Evolutionary conservation across 2,113 vertebrate species (phyloP), one percentile per base, ranked within the genome.

Genomic region (Lampris incognitus): DNA sequence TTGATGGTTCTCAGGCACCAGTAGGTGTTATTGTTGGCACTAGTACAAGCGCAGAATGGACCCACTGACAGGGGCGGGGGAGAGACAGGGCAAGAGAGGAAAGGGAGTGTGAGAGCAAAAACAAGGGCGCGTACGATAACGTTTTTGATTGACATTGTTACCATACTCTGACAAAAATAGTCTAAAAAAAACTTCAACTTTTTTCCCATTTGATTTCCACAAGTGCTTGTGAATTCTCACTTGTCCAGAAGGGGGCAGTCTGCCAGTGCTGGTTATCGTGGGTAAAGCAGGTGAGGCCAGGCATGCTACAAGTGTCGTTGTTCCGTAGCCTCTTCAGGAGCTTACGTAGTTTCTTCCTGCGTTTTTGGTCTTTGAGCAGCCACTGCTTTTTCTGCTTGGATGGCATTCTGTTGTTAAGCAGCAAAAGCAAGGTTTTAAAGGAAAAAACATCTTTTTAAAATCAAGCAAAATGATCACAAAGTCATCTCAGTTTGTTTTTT

Each of bases 181-280:
- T 3, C 2, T 4, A n/a, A 2, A 79, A 87, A 82, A 61, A 0
- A 13, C 37, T 67, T 38, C 54, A 65, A 51, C 40, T 48, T 57
- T 36, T 76, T 3, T 64, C 51, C 9, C 24, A 39, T 3, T 9
- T 13, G 1, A 3, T 4, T 54, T 54, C 51, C 51, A 52, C 10
- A 74, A 41, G 1, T 0, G 46, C 0, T 1, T 24, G 66, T 40
- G 4, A 40, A 69, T 70, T 67, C 96, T 95, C 92, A 99, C 98
- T 0, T 84, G 97, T 98, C 98, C 98, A 99, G 74, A 97, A 96
- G 40, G 98, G 98, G 49, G 97, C 96, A 0, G 97, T 98, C 88
- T 99, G 97, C 98, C 98, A 99, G 92, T 99, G 98, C 67, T 98
- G 97, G 94, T 99, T 99, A 94, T 99, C 96, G 0, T 99, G 98